Evolutionary conservation across 2,888 invertebrate genomes (phyloP), one percentile per base, ranked within the genome.

Genomic region (Brachypalpus laphriformis): DNA sequence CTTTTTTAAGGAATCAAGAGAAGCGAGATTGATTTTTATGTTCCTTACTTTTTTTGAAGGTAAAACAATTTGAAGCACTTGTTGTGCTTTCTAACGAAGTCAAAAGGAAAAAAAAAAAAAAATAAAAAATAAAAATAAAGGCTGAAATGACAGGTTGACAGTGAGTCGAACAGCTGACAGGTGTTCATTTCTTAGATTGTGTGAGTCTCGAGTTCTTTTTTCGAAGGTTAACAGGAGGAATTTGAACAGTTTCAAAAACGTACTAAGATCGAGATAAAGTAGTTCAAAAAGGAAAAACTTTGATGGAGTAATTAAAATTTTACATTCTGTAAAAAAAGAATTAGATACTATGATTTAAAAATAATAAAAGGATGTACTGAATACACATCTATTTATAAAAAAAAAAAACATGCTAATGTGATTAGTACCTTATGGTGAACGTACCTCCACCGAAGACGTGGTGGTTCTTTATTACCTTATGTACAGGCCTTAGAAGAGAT

Each of bases 141-240:
- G 89, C 89, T 88, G 88, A 89, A 89, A 88, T 81, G 88, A 86
- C 88, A 88, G 83, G 76, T 76, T 87, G 87, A 86, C 87, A 88
- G 72, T 74, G 56, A 81, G 66, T 76, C 22, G 72, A 86, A 49
- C 56, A 66, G 54, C 34, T 74, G 74, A 56, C 74, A 56, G 70
- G 56, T 66, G 37, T 45, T 66, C 37, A 25, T 37, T 75, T 56
- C 25, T 37, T 16, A 37, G 14, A 34, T 31, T 49, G 4, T 16
- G 20, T 20, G 34, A 1, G 18, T 14, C 6, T 16, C 6, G 16
- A 9, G 37, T 6, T 42, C 3, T 65, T 7, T 3, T 28, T 61
- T 25, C n/a, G 51, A 25, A 7, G 25, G 25, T 51, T 20, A 14
- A 22, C 42, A 37, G 5, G 18, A 34, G 25, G 40, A 47, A 31